A percentile compares a stretch with the other conserved stretches of the same genome.
phyloP scores from a whole-genome alignment of 2,888 invertebrate genomes.

The Xylota segnis region DNA sequence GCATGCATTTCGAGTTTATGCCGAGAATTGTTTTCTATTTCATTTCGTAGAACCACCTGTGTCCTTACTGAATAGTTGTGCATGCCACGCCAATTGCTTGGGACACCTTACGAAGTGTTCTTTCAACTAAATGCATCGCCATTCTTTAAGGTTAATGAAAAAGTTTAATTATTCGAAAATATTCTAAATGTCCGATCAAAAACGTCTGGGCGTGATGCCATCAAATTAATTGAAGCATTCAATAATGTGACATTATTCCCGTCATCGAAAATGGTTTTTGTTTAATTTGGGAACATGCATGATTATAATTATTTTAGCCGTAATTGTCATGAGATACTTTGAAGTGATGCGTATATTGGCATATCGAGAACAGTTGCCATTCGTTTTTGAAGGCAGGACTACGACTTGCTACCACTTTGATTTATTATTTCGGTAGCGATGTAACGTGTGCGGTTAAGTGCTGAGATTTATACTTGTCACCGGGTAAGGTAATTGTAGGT shows the following conservation, averaged over 20 bases:
- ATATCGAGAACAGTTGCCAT: constrained; percentile 16
- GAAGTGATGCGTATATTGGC: constrained; percentile 21
- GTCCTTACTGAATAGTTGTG: background rate
- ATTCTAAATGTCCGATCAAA: background rate
- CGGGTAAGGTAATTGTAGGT: background rate
- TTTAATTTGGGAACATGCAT: background rate
- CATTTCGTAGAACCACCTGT: constrained; percentile 21
- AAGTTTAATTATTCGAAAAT: constrained; percentile 24
- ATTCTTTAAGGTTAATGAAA: constrained; percentile 19
- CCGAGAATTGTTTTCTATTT: constrained; percentile 24
- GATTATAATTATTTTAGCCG: background rate
- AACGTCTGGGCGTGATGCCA: constrained; percentile 55
- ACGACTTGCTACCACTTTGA: background rate
- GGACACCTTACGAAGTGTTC: constrained; percentile 5
- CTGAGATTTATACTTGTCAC: constrained; percentile 11
- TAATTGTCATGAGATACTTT: constrained; percentile 4
- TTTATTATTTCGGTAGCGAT: background rate
- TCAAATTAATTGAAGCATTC: background rate
- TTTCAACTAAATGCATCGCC: background rate
- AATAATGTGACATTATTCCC: constrained; percentile 16
- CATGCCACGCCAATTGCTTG: constrained; percentile 17
- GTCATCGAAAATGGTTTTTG: background rate
- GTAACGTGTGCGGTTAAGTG: background rate
- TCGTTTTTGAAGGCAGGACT: background rate
- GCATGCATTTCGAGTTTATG: constrained; percentile 14